Evolutionary conservation across 2,888 invertebrate genomes (phyloP).

Genomic region (Caenorhabditis panamensis): DNA sequence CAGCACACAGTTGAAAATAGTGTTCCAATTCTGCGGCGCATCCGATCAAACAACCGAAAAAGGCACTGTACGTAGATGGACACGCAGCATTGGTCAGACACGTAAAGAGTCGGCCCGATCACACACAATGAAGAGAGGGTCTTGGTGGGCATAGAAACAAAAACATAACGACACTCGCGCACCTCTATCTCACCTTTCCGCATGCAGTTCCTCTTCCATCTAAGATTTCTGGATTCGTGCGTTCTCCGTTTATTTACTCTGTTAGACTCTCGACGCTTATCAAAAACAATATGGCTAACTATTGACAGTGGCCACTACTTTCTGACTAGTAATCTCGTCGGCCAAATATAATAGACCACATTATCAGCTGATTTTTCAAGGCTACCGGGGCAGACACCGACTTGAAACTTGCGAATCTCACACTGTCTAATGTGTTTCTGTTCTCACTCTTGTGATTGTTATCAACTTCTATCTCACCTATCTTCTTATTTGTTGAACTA

Average conservation of each 20-base stretch:
- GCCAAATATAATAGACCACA: not conserved
- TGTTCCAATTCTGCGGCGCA: slow-evolving; percentile 32
- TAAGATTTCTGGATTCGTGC: slow-evolving; percentile 22
- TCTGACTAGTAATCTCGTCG: too few species aligned
- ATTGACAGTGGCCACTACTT: too few species aligned
- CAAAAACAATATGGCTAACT: slow-evolving; percentile 37
- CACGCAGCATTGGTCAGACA: slow-evolving; percentile 56
- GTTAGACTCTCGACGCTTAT: slow-evolving; percentile 1
- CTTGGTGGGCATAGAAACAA: slow-evolving; percentile 58
- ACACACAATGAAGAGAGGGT: slow-evolving; percentile 31
- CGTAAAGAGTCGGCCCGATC: slow-evolving; percentile 50
- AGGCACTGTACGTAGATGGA: slow-evolving; percentile 26
- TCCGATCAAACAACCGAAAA: slow-evolving; percentile 53
- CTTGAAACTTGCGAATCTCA: not conserved
- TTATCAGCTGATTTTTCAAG: slow-evolving; percentile 15
- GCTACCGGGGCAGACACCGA: not conserved
- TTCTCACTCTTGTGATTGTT: not conserved
- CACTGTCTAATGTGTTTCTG: not conserved
- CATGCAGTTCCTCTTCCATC: slow-evolving; percentile 26
- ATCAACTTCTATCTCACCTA: not conserved
- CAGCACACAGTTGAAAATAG: slow-evolving; percentile 30
- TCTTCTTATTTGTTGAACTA: not conserved
- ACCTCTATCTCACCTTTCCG: slow-evolving; percentile 39
- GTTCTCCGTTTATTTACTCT: slow-evolving; percentile 17
- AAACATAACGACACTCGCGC: slow-evolving; percentile 52